Evolutionary conservation across 2,888 invertebrate species (phyloP).

Genomic region (Anaspis maculata): DNA sequence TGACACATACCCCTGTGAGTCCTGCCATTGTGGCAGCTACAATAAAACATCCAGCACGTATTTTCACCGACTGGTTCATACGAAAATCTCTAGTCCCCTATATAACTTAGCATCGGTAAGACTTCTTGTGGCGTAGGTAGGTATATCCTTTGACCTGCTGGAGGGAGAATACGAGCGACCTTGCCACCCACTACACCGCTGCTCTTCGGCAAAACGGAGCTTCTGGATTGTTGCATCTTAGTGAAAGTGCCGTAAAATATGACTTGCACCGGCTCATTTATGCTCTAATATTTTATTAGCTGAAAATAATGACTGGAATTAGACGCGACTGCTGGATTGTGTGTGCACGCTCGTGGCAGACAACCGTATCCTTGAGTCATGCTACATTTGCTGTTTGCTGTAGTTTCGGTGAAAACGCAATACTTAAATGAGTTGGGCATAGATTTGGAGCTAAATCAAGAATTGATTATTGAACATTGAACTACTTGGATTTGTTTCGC

Average conservation of each 20-base stretch:
- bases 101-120: slow-evolving; percentile 22
- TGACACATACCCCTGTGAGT: slow-evolving; percentile 18
- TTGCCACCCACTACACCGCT: slow-evolving; percentile 12
- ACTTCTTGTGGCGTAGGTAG: slow-evolving; percentile 7
- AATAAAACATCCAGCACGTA: slow-evolving; percentile 14
- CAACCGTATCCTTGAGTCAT: no score
- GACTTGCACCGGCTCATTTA: no score
- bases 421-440: no score
- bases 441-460: background rate
- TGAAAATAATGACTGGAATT: background rate
- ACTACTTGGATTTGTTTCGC: no score
- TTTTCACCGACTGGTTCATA: slow-evolving; percentile 17
- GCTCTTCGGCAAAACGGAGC: no score
- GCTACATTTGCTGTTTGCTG: no score
- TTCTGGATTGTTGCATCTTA: slow-evolving; percentile 6
- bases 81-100: slow-evolving; percentile 17
- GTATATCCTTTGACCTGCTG: no score
- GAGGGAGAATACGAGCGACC: slow-evolving; percentile 22
- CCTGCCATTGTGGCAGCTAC: slow-evolving; percentile 19
- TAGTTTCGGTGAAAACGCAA: background rate
- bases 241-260: slow-evolving; percentile 13
- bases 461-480: no score
- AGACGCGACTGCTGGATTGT: no score
- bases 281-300: slow-evolving; percentile 1
- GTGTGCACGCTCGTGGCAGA: no score